Percentiles rank a stretch among this genome's conserved stretches.
These are phyloP conservation scores for Brevimyrus niger DNA, from an alignment of 2,113 vertebrate genomes.

Conservation along the genomic window DNA sequence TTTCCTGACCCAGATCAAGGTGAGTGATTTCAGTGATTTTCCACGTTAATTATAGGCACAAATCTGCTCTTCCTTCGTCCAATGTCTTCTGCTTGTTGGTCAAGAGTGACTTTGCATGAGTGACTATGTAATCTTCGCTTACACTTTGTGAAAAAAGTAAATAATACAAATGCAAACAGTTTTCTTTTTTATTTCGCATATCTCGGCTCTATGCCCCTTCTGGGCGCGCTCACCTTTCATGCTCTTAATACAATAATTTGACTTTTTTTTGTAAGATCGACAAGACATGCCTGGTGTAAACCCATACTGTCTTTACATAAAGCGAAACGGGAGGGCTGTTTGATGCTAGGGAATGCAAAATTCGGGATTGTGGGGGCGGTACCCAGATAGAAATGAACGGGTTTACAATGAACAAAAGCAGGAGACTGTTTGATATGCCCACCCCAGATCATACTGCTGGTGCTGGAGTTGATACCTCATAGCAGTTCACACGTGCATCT, in stretches of 20 bases:
- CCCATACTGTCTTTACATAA: neutral
- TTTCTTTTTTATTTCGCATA: neutral
- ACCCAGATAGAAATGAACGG: neutral
- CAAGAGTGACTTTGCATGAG: neutral
- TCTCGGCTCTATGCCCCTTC: neutral
- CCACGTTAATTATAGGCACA: neutral
- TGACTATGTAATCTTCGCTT: neutral
- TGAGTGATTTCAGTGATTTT: slow-evolving; percentile 56
- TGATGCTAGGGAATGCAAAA: neutral
- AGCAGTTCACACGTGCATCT: neutral
- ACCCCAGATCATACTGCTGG: no score
- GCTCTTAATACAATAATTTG: neutral
- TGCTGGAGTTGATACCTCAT: neutral
- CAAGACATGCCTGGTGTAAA: neutral
- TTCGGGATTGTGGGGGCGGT: neutral
- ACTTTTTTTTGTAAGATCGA: neutral
- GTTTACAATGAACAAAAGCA: neutral
- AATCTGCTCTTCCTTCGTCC: neutral
- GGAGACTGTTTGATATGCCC: neutral
- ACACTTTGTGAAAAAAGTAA: neutral
- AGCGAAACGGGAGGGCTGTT: neutral
- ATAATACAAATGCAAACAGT: neutral
- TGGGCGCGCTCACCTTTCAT: neutral
- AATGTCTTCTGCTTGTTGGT: neutral
- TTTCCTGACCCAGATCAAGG: slow-evolving; percentile 75